Evolutionary conservation across 2,797 vertebrate species (phyloP).

Genomic region (Poecilia picta): DNA sequence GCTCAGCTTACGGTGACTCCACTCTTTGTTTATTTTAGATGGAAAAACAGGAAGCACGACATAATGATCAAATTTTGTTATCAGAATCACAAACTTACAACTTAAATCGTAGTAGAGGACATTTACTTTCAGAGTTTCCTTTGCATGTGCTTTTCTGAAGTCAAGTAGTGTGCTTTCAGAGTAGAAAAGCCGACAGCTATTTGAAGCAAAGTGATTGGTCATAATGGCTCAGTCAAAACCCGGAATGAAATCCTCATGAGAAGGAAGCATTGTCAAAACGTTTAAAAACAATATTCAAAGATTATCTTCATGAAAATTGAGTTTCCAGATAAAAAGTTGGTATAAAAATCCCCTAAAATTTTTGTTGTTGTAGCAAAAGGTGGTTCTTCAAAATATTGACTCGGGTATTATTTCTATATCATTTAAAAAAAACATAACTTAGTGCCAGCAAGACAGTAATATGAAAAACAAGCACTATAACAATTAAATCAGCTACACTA

Average conservation of each 20-base stretch:
- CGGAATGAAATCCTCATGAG: not conserved
- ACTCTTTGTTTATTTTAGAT: conserved; percentile 24
- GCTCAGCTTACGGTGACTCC: conserved; percentile 38
- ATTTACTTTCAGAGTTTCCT: not conserved
- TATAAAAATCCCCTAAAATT: not conserved
- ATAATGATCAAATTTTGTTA: not conserved
- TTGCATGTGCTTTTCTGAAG: not conserved
- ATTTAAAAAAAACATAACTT: not conserved
- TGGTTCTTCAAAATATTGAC: not conserved
- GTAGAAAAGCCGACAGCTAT: not conserved
- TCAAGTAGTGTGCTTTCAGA: not conserved
- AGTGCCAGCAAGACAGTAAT: not conserved
- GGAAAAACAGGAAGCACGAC: conserved; percentile 27
- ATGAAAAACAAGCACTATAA: not conserved
- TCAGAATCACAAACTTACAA: not conserved
- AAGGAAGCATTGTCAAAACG: not conserved
- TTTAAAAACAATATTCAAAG: not conserved
- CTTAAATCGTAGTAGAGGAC: not conserved
- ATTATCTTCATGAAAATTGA: not conserved
- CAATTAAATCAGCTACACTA: not conserved
- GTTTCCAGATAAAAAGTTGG: not conserved
- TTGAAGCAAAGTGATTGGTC: not conserved
- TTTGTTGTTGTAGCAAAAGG: not conserved
- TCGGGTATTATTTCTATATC: not conserved
- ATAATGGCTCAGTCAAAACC: not conserved